Base-by-base conservation (phyloP, 2,113 vertebrate species). In the Ursus arctos region DNA sequence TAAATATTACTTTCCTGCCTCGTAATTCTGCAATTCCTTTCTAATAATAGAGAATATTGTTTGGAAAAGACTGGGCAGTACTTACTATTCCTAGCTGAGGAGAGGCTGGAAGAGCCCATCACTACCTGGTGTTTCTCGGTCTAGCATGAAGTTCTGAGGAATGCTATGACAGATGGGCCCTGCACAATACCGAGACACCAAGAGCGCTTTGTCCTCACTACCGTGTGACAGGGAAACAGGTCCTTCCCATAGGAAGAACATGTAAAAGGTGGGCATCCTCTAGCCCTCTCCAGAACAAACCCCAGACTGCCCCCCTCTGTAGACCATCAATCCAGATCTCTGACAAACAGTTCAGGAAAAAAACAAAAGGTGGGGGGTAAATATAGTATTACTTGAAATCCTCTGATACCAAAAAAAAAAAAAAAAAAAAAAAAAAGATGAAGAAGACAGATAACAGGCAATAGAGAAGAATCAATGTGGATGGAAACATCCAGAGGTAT, bases 11-110 rank as follows among this genome's bases (percentile, higher is more conserved):
- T 88, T 93, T 43, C 82, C 12, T 80, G 19, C 49, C 63, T 57
- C 36, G 16, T 22, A 53, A 80, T 88, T 94, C 28, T 61, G 53
- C 31, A 77, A 33, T 83, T 93, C 93, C 18, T 96, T 95, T 76
- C 49, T 94, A 95, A 83, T 55, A 55, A 92, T n/a, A 33, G 67
- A 76, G 36, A 82, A 40, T 0, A 18, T 7, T 59, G 57, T 84
- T 57, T 90, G 87, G 61, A 79, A 90, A 91, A 63, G 40, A 63
- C 31, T 61, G 36, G 51, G 5, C 9, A 26, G 9, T 51, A 61
- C 61, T 13, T 80, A 79, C 43, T 87, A 59, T 59, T 85, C 36
- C 33, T 76, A 33, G 40, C 53, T 82, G 47, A 69, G 59, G 6
- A 47, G 6, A 13, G 40, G 19, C 12, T 94, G 40, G n/a, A 63